A percentile compares a stretch with the other conserved stretches of the same genome.
These are phyloP conservation scores for Odontamblyopus lacepedii DNA, from an alignment of 2,797 vertebrate species.

Conservation along the genomic window DNA sequence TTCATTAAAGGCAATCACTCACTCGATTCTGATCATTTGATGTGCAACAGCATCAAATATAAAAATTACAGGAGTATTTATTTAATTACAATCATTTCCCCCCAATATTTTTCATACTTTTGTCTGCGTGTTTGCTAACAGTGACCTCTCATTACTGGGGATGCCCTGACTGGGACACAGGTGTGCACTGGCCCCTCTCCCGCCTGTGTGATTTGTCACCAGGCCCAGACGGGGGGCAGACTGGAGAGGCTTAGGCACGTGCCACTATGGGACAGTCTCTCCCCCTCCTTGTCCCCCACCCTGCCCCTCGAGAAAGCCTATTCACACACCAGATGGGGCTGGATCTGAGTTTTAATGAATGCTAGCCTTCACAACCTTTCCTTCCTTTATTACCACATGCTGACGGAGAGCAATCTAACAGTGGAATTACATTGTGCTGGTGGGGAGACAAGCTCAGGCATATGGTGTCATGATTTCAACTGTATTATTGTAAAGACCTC, in stretches of 20 bases:
- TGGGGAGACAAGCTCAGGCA: neutral
- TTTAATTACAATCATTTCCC: conserved; percentile 32
- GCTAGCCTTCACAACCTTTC: conserved; percentile 59
- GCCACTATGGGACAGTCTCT: conserved; percentile 68
- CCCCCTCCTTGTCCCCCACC: neutral
- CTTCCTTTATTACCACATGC: conserved; percentile 35
- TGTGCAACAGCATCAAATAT: neutral
- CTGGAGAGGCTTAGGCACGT: conserved; percentile 73
- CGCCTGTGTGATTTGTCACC: conserved; percentile 54
- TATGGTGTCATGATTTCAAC: neutral
- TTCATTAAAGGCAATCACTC: neutral
- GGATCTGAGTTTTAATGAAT: conserved; percentile 79
- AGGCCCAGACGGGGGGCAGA: conserved; percentile 50
- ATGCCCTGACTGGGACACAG: conserved; percentile 58
- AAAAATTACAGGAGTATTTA: conserved; percentile 2
- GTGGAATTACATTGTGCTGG: conserved; percentile 9
- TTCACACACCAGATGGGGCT: conserved; percentile 82
- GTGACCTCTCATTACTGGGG: conserved; percentile 32
- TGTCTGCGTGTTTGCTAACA: conserved; percentile 28
- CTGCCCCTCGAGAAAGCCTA: conserved; percentile 55
- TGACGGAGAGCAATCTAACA: conserved; percentile 29
- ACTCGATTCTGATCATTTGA: too few species aligned
- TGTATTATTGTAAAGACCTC: neutral
- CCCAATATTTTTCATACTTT: conserved; percentile 1
- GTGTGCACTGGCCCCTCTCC: conserved; percentile 47